A percentile compares a stretch with the other conserved stretches of the same genome.
Evolutionary conservation across 2,888 invertebrate genomes (phyloP).

Genomic region (Cryptus armator): DNA sequence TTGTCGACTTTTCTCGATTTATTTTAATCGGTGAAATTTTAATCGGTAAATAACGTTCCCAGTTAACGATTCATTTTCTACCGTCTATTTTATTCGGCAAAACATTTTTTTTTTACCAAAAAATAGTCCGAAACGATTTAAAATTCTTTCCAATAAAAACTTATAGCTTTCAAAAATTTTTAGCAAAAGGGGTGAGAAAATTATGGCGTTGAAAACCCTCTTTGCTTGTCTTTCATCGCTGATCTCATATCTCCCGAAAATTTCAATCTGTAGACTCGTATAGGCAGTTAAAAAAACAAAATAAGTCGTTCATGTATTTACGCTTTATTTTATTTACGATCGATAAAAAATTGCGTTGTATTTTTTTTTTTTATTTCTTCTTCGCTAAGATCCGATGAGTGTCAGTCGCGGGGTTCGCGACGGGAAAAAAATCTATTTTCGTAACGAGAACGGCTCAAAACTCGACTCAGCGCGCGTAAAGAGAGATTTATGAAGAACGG

Average conservation of each 20-base stretch:
- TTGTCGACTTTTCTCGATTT: not conserved
- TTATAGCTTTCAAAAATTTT: not conserved
- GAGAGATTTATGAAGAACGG: constrained; percentile 77
- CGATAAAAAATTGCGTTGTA: constrained; percentile 68
- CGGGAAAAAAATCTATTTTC: constrained; percentile 71
- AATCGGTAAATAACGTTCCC: no score
- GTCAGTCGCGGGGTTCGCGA: constrained; percentile 39
- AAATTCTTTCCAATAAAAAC: not conserved
- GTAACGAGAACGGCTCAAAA: constrained; percentile 63
- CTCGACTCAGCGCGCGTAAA: constrained; percentile 68
- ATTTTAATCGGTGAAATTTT: not conserved
- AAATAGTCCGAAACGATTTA: not conserved
- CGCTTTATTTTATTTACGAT: constrained; percentile 67
- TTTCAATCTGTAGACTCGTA: constrained; percentile 23
- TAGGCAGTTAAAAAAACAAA: constrained; percentile 26
- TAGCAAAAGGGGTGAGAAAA: constrained; percentile 45
- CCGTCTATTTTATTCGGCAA: not conserved
- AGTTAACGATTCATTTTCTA: not conserved
- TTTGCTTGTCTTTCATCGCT: constrained; percentile 63
- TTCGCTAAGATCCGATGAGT: constrained; percentile 50
- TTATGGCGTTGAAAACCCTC: constrained; percentile 63
- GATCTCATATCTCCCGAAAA: constrained; percentile 54
- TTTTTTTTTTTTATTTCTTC: constrained; percentile 28
- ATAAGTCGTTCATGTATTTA: constrained; percentile 53
- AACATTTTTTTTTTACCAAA: not conserved